phyloP scores from a whole-genome alignment of 2,888 invertebrate genomes.

The Leucophenga maculata region DNA sequence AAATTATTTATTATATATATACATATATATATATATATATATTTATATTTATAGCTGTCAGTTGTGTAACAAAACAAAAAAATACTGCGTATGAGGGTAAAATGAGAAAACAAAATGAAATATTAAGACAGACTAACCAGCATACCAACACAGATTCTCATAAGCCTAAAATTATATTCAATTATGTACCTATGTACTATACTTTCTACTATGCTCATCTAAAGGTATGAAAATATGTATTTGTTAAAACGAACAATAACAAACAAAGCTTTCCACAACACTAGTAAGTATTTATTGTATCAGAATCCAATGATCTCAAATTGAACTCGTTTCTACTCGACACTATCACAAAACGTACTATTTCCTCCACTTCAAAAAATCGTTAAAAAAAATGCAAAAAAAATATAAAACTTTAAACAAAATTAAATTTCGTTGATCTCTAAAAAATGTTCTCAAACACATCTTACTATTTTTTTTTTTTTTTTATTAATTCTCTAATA shows the following conservation, averaged over 20 bases:
- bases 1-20: neutral
- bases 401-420: neutral
- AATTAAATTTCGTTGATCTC: neutral
- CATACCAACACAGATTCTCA: neutral
- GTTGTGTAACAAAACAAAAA: conserved; percentile 55
- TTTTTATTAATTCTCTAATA: neutral
- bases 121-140: neutral
- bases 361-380: neutral
- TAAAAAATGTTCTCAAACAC: conserved; percentile 4
- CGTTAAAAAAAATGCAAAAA: conserved; percentile 5
- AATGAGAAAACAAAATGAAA: neutral
- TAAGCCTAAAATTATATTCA: neutral
- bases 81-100: neutral
- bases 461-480: conserved; percentile 5
- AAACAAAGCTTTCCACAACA: no score
- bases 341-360: neutral
- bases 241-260: no score
- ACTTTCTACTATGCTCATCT: no score
- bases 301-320: no score
- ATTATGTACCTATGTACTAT: no score
- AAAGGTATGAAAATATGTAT: no score
- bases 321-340: no score
- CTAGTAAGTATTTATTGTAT: no score
- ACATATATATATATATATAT: conserved; percentile 17
- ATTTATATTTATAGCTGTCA: conserved; percentile 50